phyloP scores from a whole-genome alignment of 2,888 invertebrate genomes.

The Dynastes grantii region DNA sequence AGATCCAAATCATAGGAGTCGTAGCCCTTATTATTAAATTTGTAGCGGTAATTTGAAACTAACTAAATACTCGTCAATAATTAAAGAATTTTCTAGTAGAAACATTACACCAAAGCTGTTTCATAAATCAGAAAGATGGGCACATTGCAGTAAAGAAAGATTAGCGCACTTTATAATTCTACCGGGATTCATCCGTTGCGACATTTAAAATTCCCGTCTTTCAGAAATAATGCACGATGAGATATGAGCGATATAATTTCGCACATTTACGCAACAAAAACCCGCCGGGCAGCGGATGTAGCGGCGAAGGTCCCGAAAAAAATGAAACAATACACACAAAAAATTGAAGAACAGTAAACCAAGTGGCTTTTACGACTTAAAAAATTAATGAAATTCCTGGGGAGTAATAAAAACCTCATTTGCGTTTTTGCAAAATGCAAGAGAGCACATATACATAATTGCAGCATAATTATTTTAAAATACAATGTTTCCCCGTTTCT shows the following conservation, averaged over 20 bases:
- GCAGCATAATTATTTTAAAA: constrained; percentile 56
- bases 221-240: constrained; percentile 37
- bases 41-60: too few species aligned
- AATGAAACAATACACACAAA: constrained; percentile 47
- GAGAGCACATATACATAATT: constrained; percentile 55
- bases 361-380: constrained; percentile 52
- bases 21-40: too few species aligned
- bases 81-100: too few species aligned
- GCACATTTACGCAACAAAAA: constrained; percentile 40
- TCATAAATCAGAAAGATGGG: background rate
- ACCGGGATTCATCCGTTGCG: background rate
- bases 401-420: constrained; percentile 53
- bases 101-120: background rate
- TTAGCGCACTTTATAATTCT: constrained; percentile 15
- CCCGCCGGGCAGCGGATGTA: constrained; percentile 15
- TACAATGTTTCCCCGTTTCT: constrained; percentile 54
- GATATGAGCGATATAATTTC: constrained; percentile 27
- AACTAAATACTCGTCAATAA: too few species aligned
- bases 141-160: background rate
- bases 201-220: constrained; percentile 21
- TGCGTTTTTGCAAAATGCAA: constrained; percentile 53
- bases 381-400: constrained; percentile 52
- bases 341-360: constrained; percentile 52
- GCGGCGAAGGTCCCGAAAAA: constrained; percentile 16
- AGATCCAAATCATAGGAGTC: too few species aligned